Evolutionary conservation across 1,140 invertebrate species (phyloP), one percentile per base, ranked within the genome.

Genomic region (Lysiphlebus fabarum): DNA sequence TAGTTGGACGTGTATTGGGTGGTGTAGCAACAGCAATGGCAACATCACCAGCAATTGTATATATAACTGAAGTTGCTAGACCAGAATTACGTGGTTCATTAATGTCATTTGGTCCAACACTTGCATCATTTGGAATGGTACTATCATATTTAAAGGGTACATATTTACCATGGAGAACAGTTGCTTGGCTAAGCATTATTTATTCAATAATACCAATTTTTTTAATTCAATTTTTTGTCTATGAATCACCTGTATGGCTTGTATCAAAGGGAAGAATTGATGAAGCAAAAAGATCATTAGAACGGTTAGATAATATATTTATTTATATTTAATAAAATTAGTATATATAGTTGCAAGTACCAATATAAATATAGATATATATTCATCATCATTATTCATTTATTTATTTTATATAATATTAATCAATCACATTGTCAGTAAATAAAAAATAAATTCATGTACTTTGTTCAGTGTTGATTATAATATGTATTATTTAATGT

Each of bases 211-310:
- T 84, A 1, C 75, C 87, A 1, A 70, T 82, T 5, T 60, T 84
- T 9, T 45, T 88, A 2, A 73, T 83, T 11, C 76, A 82, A 68
- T 54, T 85, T 6, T 81, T 83, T 54, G 76, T 89, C 10, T 87
- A 87, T 0, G 89, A 90, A 76, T 88, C 87, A 56, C 89, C 89
- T 2, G 70, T 81, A 1, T 87, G 83, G 83, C 69, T 87, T 0
- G 74, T 86, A 1, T 78, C 80, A 0, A 83, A 83, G 61, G 84
- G 82, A 4, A 72, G 78, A 45, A 70, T 72, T 26, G 81, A 82
- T 4, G 79, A 84, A 48, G 86, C 86, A 6, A 75, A 73, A 45
- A 73, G 75, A 51, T 70, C 82, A 0, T 65, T 89, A 9, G 70
- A 76, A 34, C 83, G 81, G 80, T 75, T 56, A 63, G 62, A 81